A percentile compares a stretch with the other conserved stretches of the same genome.
These are phyloP conservation scores for Catocala nupta DNA, from an alignment of 2,888 invertebrate genomes.

Conservation along the genomic window DNA sequence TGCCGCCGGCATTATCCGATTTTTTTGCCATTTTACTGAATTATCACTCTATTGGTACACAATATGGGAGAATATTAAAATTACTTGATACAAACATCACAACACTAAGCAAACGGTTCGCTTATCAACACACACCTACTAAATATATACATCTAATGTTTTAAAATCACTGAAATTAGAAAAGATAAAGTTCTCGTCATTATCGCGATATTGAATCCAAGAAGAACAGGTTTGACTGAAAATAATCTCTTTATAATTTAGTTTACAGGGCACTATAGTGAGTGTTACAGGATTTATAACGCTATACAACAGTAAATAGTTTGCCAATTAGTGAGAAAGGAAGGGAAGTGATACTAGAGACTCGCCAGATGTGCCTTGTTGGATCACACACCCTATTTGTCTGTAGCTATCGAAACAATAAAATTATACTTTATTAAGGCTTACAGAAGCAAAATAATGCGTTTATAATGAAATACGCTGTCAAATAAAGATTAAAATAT, in stretches of 20 bases:
- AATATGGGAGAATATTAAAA: slow-evolving; percentile 60
- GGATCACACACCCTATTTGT: slow-evolving; percentile 63
- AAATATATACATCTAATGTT: slow-evolving; percentile 50
- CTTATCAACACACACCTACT: slow-evolving; percentile 47
- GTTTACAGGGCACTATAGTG: slow-evolving; percentile 8
- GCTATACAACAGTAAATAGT: slow-evolving; percentile 49
- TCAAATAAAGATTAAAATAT: slow-evolving; percentile 63
- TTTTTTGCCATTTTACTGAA: slow-evolving; percentile 90
- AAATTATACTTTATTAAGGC: slow-evolving; percentile 27
- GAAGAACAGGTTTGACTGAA: slow-evolving; percentile 11
- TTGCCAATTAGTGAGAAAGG: slow-evolving; percentile 65
- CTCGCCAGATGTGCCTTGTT: slow-evolving; percentile 74
- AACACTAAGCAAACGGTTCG: slow-evolving; percentile 63
- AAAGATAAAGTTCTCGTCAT: slow-evolving; percentile 10
- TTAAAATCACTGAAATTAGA: slow-evolving; percentile 36
- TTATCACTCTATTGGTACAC: slow-evolving; percentile 65
- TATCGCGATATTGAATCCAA: neutral
- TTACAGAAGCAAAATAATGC: slow-evolving; percentile 48
- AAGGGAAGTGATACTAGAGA: slow-evolving; percentile 57
- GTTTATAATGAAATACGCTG: slow-evolving; percentile 52
- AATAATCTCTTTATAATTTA: slow-evolving; percentile 21
- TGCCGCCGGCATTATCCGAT: slow-evolving; percentile 89
- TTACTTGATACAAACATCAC: slow-evolving; percentile 78
- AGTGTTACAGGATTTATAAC: neutral
- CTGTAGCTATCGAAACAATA: slow-evolving; percentile 30